Base-by-base conservation (phyloP, 2,113 vertebrate genomes). In the Notiomystis cincta region DNA sequence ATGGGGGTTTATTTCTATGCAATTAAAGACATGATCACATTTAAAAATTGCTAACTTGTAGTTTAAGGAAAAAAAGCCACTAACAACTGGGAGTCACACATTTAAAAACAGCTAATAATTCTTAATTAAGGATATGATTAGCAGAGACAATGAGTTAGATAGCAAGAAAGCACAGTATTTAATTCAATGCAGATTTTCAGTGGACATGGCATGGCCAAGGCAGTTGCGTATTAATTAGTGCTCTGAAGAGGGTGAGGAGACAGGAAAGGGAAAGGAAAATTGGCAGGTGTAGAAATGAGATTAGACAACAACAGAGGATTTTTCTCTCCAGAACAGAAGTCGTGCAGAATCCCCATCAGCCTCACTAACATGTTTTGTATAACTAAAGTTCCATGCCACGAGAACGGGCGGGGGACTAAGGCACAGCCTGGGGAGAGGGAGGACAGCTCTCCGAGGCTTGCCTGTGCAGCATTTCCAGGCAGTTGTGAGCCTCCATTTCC, bases 201-300 rank as follows among this genome's bases (percentile, higher is more conserved):
- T 77, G 92, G 94, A 88, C 94, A 24, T 53, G 58, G 77, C 22
- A 9, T 77, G 92, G 92, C 87, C 79, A 47, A 82, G 90, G 86
- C 95, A 77, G 87, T 82, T 57, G 40, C 67, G 66, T 93, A 96
- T 96, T 96, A 97, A 97, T 96, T 96, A 97, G 90, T 44, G 81
- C 70, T 93, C 87, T 84, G 87, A 86, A 45, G 90, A 91, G 79
- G 54, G 92, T 3, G 45, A 96, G 85, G 77, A 69, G 78, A 92
- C 71, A 61, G 72, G 76, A 77, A 82, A 40, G 69, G 76, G 56
- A 65, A 76, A 76, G 65, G 82, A 69, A 90, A 96, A 96, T 40
- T 96, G 95, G 95, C 96, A 96, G 95, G 96, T 96, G 95, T 95
- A 96, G 85, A 90, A 96, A 97, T 96, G 67, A 93, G 94, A 97